Evolutionary conservation across 2,888 invertebrate species (phyloP), one percentile per base, ranked within the genome.

Genomic region (Macrostomum cliftonense): DNA sequence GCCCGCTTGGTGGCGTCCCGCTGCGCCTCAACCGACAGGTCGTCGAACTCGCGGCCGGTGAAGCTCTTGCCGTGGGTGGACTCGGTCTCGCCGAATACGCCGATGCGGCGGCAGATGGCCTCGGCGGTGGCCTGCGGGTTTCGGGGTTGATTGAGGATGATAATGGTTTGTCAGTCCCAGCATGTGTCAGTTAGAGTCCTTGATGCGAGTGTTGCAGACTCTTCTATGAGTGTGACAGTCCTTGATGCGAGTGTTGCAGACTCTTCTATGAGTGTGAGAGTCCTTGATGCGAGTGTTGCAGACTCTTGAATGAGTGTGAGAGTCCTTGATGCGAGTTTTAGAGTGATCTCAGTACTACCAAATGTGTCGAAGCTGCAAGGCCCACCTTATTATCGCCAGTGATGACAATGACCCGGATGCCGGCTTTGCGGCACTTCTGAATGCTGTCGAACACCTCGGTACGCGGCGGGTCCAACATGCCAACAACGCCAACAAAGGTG

Each of bases 371-470:
- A 28, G 28, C 9, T 28, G 28, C 4, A 7, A 4, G 28, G 28
- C 28, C 9, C 28, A 28, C 28, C 76, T 99, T 99, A 80, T 99
- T 99, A 75, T 99, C 97, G 67, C 97, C 97, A 71, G 97, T 99
- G 75, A 99, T 99, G 73, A 99, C 97, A 73, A 99, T 99, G 62
- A 99, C 97, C 59, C 97, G 84, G 73, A 99, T 99, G 71, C 97
- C 97, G 72, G 97, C 97, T 60, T 84, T 85, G 60, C 93, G 83
- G 75, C 97, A 99, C 63, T 87, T 81, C 57, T 79, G 80, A 72
- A 99, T 97, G 2, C 95, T 83, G 71, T 88, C 87, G 14, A 60
- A 56, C n/a, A 71, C 50, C 42, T 50, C 50, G 21, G 40, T 39
- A 20, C 50, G 47, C 12, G 50, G 50, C 97, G 97, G 50, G 75